Conservation (phyloP, 2,113 vertebrate genomes). For the Rhipidura dahli region DNA sequence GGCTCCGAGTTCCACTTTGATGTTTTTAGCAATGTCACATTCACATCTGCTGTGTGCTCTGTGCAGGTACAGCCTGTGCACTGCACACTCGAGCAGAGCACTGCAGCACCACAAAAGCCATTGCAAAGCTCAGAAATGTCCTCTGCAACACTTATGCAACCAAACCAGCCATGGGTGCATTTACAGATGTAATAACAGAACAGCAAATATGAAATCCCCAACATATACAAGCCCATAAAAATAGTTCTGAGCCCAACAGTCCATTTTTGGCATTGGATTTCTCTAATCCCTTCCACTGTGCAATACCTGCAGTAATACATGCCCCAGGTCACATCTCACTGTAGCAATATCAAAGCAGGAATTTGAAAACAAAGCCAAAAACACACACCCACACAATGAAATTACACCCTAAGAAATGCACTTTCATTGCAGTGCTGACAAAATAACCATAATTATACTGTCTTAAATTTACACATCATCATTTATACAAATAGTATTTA, state of each 20-base stretch:
- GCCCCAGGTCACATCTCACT: constrained; percentile 3
- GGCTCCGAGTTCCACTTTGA: not conserved
- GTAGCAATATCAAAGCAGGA: constrained; percentile 10
- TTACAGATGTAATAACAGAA: not conserved
- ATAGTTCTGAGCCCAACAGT: not conserved
- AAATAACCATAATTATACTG: not conserved
- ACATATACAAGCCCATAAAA: not conserved
- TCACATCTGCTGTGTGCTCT: not conserved
- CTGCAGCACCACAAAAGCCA: constrained; percentile 23
- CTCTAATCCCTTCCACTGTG: not conserved
- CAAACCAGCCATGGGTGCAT: not conserved
- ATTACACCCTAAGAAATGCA: not conserved
- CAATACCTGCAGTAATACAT: constrained; percentile 19
- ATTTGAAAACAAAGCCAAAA: constrained; percentile 55
- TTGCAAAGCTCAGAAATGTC: not conserved
- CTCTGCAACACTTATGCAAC: constrained; percentile 14
- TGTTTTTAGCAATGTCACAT: not conserved
- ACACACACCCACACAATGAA: constrained; percentile 30
- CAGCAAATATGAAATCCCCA: not conserved
- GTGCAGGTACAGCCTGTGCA: constrained; percentile 36
- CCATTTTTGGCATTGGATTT: not conserved
- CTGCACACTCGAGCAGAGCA: not conserved
- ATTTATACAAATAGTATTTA: not conserved
- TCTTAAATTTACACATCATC: not conserved
- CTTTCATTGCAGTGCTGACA: constrained; percentile 15